Evolutionary conservation across 1,140 invertebrate species (phyloP).

Genomic region (Caenorhabditis remanei): DNA sequence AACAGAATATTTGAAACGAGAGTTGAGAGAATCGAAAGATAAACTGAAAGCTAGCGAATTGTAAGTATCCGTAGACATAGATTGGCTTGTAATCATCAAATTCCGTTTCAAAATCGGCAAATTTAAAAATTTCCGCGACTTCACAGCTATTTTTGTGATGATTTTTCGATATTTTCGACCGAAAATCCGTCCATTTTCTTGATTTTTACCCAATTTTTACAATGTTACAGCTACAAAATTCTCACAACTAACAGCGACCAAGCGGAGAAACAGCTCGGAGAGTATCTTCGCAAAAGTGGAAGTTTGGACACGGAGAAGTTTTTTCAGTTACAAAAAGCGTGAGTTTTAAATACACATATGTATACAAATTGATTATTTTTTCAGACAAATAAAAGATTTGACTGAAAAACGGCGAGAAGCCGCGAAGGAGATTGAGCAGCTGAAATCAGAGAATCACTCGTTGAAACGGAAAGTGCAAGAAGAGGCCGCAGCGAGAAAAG

Average conservation of each 20-base stretch:
- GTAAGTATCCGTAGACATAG: too few species aligned
- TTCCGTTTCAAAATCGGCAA: too few species aligned
- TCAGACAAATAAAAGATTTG: constrained; percentile 4
- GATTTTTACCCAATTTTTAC: too few species aligned
- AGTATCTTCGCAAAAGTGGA: not conserved
- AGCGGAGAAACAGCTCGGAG: constrained; percentile 8
- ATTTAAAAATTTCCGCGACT: too few species aligned
- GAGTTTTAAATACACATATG: not conserved
- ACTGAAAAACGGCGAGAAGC: constrained; percentile 5
- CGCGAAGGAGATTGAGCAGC: not conserved
- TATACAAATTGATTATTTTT: not conserved
- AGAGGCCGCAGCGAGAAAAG: not conserved
- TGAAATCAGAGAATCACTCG: not conserved
- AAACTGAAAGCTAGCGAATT: not conserved
- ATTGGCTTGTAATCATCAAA: too few species aligned
- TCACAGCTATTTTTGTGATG: too few species aligned
- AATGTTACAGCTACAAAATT: constrained; percentile 24
- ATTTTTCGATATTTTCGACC: too few species aligned
- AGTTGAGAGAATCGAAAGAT: not conserved
- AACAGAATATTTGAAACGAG: not conserved
- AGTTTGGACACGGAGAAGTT: constrained; percentile 21
- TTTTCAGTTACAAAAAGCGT: constrained; percentile 22
- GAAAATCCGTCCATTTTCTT: too few species aligned
- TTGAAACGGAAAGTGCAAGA: not conserved
- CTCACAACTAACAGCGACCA: not conserved